phyloP scores from a whole-genome alignment of 2,113 vertebrate species.

The Steatornis caripensis region DNA sequence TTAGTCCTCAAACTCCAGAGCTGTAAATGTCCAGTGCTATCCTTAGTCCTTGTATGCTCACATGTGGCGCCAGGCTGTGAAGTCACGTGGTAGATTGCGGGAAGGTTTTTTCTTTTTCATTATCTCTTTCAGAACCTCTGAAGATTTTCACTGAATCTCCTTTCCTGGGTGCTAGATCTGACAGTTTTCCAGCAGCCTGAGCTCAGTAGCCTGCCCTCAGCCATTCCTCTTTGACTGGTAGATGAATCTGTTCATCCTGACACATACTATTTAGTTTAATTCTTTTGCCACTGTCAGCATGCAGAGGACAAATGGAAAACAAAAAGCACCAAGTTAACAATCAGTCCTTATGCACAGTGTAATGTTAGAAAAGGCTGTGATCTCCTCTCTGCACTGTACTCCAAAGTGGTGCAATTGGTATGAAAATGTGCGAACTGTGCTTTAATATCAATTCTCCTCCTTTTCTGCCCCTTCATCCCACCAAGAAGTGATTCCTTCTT shows the following conservation, averaged over 20 bases:
- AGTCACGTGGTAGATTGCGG: neutral
- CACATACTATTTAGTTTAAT: conserved; percentile 71
- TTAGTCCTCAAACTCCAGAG: neutral
- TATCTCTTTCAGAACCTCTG: conserved; percentile 67
- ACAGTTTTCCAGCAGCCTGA: neutral
- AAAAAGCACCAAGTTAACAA: neutral
- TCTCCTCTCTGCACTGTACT: neutral
- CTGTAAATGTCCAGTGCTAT: neutral
- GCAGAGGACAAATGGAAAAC: neutral
- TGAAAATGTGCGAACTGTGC: neutral
- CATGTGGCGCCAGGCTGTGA: neutral
- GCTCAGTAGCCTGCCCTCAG: neutral
- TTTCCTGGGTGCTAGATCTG: conserved; percentile 67
- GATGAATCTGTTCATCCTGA: neutral
- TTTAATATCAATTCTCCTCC: neutral
- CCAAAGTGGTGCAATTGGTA: neutral
- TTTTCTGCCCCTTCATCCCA: neutral
- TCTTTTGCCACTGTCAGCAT: conserved; percentile 55
- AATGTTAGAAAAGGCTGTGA: neutral
- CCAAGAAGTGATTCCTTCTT: neutral
- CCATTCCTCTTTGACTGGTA: neutral
- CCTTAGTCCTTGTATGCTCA: neutral
- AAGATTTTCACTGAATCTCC: conserved; percentile 72
- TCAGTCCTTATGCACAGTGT: neutral
- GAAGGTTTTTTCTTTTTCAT: neutral